A percentile compares a stretch with the other conserved stretches of the same genome.
Conservation (phyloP, 2,113 vertebrate genomes). For the Formicarius rufipectus region DNA sequence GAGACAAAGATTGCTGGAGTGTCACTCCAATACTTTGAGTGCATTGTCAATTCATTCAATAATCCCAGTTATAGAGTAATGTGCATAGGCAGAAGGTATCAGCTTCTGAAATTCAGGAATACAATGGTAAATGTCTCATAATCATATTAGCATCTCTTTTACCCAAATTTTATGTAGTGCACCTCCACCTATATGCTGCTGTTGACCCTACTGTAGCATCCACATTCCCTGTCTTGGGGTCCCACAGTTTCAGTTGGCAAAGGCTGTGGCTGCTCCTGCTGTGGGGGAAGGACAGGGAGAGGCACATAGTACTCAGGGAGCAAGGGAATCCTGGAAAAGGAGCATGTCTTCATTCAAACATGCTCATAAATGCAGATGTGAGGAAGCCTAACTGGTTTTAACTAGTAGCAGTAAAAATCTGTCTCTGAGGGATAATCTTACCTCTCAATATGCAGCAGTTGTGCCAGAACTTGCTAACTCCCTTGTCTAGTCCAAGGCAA, state of each 20-base stretch:
- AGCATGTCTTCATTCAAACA: not conserved
- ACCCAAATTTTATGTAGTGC: not conserved
- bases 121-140: accelerated
- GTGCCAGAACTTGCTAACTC: not conserved
- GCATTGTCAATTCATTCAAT: not conserved
- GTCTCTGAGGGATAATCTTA: not conserved
- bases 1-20: not conserved
- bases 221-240: not conserved
- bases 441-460: not conserved
- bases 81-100: accelerated
- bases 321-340: not conserved
- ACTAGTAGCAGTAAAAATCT: not conserved
- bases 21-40: not conserved
- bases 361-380: not conserved
- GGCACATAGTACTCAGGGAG: not conserved
- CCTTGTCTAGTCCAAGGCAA: not conserved
- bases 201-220: not conserved
- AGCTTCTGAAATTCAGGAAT: not conserved
- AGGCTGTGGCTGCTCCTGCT: not conserved
- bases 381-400: not conserved
- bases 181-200: not conserved
- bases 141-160: not conserved
- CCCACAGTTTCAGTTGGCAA: accelerated
- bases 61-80: not conserved
- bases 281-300: not conserved